Evolutionary conservation across 2,113 vertebrate genomes (phyloP).

Genomic region (Rhinoderma darwinii): DNA sequence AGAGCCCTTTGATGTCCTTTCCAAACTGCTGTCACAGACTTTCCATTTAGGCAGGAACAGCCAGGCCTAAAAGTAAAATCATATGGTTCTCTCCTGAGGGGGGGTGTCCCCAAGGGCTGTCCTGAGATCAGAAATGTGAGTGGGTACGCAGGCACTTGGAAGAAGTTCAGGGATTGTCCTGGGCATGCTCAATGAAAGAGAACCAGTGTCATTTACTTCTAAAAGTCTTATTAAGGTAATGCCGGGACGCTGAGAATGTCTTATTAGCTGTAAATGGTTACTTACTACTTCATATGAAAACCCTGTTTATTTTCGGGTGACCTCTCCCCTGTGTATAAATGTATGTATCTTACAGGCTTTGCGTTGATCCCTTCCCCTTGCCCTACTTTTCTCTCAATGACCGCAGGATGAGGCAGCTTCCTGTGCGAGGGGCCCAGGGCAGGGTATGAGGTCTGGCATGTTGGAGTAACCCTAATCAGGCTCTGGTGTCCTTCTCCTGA

Average conservation of each 20-base stretch:
- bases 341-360: slow-evolving; percentile 21
- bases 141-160: neutral
- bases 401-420: slow-evolving; percentile 49
- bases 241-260: neutral
- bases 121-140: neutral
- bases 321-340: slow-evolving; percentile 22
- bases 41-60: slow-evolving; percentile 53
- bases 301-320: slow-evolving; percentile 33
- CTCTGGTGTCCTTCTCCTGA: neutral
- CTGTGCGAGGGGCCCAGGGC: slow-evolving; percentile 59
- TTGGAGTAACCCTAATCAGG: slow-evolving; percentile 20
- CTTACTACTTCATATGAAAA: neutral
- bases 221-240: neutral
- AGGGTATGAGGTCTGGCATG: slow-evolving; percentile 27
- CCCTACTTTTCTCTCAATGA: slow-evolving; percentile 54
- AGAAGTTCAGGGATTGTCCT: neutral
- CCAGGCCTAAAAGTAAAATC: slow-evolving; percentile 30
- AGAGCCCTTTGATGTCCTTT: slow-evolving; percentile 55
- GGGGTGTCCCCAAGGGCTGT: neutral
- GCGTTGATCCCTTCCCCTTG: slow-evolving; percentile 51
- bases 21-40: slow-evolving; percentile 56
- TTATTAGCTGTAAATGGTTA: neutral
- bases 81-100: slow-evolving; percentile 18
- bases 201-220: neutral
- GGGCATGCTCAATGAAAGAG: neutral